These are phyloP conservation scores for Excalfactoria chinensis DNA, from an alignment of 2,113 vertebrate genomes.

Conservation along the genomic window DNA sequence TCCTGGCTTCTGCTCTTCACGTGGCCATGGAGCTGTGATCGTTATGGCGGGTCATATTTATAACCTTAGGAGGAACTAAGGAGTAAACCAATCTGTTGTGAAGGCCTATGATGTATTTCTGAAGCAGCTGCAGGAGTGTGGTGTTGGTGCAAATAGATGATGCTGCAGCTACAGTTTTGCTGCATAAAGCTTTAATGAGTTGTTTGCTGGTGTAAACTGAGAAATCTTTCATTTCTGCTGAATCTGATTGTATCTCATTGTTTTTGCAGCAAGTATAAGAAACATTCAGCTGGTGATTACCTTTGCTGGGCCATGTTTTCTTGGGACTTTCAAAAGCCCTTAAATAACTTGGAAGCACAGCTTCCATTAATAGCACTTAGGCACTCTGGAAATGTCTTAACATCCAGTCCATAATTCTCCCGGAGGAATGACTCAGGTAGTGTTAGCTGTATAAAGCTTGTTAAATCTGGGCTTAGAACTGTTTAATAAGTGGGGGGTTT, in stretches of 20 bases:
- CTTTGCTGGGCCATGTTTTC: neutral
- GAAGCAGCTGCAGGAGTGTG: neutral
- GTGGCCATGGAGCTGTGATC: neutral
- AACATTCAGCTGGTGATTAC: neutral
- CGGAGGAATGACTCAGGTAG: slow-evolving; percentile 29
- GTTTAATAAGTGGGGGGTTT: slow-evolving; percentile 31
- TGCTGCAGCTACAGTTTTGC: neutral
- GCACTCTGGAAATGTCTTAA: neutral
- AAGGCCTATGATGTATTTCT: neutral
- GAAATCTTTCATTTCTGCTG: neutral
- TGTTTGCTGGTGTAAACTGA: neutral
- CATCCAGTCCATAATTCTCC: neutral
- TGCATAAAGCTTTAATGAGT: neutral
- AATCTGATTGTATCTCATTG: neutral
- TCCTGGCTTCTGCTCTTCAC: neutral
- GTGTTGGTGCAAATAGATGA: neutral
- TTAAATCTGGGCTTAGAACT: neutral
- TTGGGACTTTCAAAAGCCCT: neutral
- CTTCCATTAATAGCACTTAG: slow-evolving; percentile 23
- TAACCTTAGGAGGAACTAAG: neutral
- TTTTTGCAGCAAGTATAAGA: neutral
- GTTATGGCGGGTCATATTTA: neutral
- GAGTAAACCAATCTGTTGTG: neutral
- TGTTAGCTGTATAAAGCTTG: slow-evolving; percentile 6
- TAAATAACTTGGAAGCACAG: neutral